A percentile compares a stretch with the other conserved stretches of the same genome.
Evolutionary conservation across 2,888 invertebrate genomes (phyloP).

Genomic region (Scrobipalpa costella): DNA sequence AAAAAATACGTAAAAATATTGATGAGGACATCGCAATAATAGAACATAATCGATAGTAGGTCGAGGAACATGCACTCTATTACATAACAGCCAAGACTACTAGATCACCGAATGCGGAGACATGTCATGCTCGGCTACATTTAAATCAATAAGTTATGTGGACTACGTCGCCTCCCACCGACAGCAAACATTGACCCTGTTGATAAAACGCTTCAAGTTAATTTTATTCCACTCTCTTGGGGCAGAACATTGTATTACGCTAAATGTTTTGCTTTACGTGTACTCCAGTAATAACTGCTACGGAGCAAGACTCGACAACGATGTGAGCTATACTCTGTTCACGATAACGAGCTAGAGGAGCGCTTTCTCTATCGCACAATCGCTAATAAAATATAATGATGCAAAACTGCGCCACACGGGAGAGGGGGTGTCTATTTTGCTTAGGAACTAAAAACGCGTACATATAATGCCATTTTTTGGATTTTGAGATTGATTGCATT

Average conservation of each 20-base stretch:
- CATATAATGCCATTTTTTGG: too few relatives aligned
- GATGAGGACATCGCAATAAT: not conserved
- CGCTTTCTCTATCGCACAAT: too few relatives aligned
- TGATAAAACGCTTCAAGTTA: slow-evolving; percentile 51
- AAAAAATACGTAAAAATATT: not conserved
- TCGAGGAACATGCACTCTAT: not conserved
- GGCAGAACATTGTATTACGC: not conserved
- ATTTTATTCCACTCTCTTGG: not conserved
- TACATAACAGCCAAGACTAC: slow-evolving; percentile 6
- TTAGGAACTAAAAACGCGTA: too few relatives aligned
- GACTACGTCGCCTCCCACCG: slow-evolving; percentile 97
- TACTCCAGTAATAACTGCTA: too few relatives aligned
- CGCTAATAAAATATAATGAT: too few relatives aligned
- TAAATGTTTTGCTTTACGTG: not conserved
- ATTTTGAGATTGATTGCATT: too few relatives aligned
- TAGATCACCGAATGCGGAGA: not conserved
- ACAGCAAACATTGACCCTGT: slow-evolving; percentile 97
- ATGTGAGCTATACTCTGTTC: too few relatives aligned
- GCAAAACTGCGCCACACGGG: too few relatives aligned
- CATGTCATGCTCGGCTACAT: slow-evolving; percentile 7
- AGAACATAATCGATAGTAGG: not conserved
- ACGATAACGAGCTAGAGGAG: too few relatives aligned
- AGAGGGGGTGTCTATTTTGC: too few relatives aligned
- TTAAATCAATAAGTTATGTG: slow-evolving; percentile 84
- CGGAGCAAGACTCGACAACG: too few relatives aligned